Base-by-base conservation (phyloP, 2,888 invertebrate species). In the Ophion ventricosus region DNA sequence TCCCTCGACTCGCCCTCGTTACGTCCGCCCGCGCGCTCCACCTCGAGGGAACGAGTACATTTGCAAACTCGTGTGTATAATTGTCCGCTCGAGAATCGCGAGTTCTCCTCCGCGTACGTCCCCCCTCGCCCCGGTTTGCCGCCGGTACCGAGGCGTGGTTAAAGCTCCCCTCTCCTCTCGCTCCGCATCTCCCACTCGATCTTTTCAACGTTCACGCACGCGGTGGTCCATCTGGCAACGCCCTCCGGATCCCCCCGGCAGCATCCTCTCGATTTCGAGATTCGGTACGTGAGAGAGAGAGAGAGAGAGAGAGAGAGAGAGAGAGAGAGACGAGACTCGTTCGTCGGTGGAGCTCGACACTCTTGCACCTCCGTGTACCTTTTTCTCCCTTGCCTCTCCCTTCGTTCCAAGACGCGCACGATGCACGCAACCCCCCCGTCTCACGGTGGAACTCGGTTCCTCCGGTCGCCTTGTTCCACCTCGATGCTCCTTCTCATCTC, bases 61-160 rank as follows among this genome's bases (percentile, higher is more conserved):
- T 91, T 91, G 91, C 90, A 91, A 91, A 92, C 90, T 90, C 89
- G 88, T 88, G 90, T 90, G 90, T 91, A 92, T 91, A 92, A 92
- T 91, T 91, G 91, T 90, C 91, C 90, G 87, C 72, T 73, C 66
- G 76, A 76, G 83, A 76, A 72, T 85, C 80, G 83, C 79, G 78
- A 69, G 74, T 49, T 73, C 49, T 26, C 23, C 54, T 35, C 26
- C 56, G 20, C 82, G n/a, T 23, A 74, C 54, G 26, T 76, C 72
- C 0, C 77, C 80, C 84, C 81, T 54, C 77, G 73, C 64, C 49
- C 14, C 69, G 25, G 49, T 35, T 14, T 76, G 54, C 8, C 72
- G 77, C 80, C 70, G 49, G 49, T 69, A 43, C 25, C 75, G 76
- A 75, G 87, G 87, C 84, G 87, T 84, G 84, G 83, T 80, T 73